Percentiles rank a stretch among this genome's conserved stretches.
These are phyloP conservation scores for Alentia gelatinosa DNA, from an alignment of 2,888 invertebrate species.

Conservation along the genomic window DNA sequence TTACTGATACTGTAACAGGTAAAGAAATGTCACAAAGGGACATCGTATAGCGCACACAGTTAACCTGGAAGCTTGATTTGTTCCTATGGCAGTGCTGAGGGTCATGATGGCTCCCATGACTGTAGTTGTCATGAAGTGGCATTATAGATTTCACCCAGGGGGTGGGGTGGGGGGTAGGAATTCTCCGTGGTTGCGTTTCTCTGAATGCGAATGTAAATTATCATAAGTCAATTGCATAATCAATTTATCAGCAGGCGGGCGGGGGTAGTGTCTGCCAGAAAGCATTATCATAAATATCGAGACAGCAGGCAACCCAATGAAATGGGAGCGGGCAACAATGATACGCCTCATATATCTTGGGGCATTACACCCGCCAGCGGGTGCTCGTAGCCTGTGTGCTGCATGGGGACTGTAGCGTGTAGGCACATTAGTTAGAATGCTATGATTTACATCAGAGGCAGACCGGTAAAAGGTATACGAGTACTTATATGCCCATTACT, in stretches of 20 bases:
- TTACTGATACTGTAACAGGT: neutral
- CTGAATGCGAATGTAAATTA: neutral
- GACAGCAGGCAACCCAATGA: too few relatives aligned
- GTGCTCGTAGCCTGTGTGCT: too few relatives aligned
- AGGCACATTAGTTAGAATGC: too few relatives aligned
- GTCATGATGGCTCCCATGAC: neutral
- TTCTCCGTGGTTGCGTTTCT: neutral
- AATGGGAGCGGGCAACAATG: too few relatives aligned
- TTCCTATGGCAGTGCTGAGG: neutral
- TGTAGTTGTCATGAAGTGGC: neutral
- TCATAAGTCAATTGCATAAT: slow-evolving; percentile 29
- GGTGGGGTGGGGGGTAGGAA: neutral
- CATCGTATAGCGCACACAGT: neutral
- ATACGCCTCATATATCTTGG: too few relatives aligned
- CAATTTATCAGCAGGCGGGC: neutral
- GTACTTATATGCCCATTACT: too few relatives aligned
- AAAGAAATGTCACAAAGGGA: neutral
- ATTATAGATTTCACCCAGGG: neutral
- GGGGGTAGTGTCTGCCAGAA: neutral
- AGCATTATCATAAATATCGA: neutral
- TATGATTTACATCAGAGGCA: too few relatives aligned
- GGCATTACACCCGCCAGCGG: too few relatives aligned
- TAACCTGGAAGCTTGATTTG: neutral
- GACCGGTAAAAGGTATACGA: too few relatives aligned
- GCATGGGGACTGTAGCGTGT: too few relatives aligned